Evolutionary conservation across 2,888 invertebrate species (phyloP).

Genomic region (Nomada hirtipes): DNA sequence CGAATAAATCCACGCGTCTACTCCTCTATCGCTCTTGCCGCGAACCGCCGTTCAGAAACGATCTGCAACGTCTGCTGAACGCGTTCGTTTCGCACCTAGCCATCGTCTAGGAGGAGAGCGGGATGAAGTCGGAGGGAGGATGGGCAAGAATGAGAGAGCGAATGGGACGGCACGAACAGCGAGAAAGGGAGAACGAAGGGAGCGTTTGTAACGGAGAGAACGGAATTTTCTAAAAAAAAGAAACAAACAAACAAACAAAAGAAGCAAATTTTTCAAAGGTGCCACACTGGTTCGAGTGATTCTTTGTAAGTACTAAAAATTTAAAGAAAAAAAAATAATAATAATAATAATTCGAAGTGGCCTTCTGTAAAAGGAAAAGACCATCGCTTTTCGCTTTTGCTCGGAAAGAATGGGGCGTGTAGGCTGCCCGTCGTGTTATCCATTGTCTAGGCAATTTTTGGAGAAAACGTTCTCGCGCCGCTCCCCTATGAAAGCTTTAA

Average conservation of each 20-base stretch:
- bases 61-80: constrained; percentile 39
- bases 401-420: constrained; percentile 55
- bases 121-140: constrained; percentile 7
- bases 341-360: constrained; percentile 82
- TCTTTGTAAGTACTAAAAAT: constrained; percentile 78
- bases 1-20: constrained; percentile 18
- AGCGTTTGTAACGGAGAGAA: constrained; percentile 32
- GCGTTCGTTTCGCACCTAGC: constrained; percentile 37
- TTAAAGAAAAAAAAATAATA: constrained; percentile 63
- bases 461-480: constrained; percentile 60
- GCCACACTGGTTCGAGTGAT: constrained; percentile 69
- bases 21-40: constrained; percentile 46
- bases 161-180: constrained; percentile 10
- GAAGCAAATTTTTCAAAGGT: constrained; percentile 55
- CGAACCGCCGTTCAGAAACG: constrained; percentile 43
- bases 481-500: constrained; percentile 60
- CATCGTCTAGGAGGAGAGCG: constrained; percentile 4
- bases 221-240: constrained; percentile 47
- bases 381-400: constrained; percentile 79
- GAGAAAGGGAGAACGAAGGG: constrained; percentile 11
- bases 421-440: constrained; percentile 58
- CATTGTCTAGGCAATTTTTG: constrained; percentile 65
- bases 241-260: constrained; percentile 29
- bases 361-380: constrained; percentile 80
- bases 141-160: constrained; percentile 30